A percentile compares a stretch with the other conserved stretches of the same genome.
Evolutionary conservation across 1,140 invertebrate genomes (phyloP).

Genomic region (Forficula auricularia): DNA sequence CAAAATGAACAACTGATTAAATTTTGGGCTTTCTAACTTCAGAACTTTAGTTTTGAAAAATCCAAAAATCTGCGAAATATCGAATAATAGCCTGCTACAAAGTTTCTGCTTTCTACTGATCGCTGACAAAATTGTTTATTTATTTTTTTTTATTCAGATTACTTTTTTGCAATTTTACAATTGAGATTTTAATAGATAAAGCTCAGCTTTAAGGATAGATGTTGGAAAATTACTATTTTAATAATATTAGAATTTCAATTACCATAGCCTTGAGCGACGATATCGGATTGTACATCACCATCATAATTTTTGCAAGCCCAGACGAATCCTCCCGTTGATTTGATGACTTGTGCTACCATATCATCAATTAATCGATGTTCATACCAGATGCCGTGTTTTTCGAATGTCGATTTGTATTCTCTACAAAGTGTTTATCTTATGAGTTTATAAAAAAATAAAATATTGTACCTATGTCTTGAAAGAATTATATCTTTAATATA

Average conservation of each 20-base stretch:
- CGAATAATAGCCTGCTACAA: too few relatives aligned
- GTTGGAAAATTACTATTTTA: too few relatives aligned
- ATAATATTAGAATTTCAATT: constrained; percentile 1
- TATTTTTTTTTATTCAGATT: too few relatives aligned
- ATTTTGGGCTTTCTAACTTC: too few relatives aligned
- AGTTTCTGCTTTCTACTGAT: too few relatives aligned
- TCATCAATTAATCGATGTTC: constrained; percentile 86
- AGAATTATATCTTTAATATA: not conserved
- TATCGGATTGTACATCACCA: constrained; percentile 78
- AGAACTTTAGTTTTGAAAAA: too few relatives aligned
- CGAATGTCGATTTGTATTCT: constrained; percentile 58
- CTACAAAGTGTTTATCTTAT: constrained; percentile 25
- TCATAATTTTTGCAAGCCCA: constrained; percentile 90
- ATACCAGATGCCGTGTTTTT: constrained; percentile 67
- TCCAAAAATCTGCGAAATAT: too few relatives aligned
- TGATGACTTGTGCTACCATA: constrained; percentile 78
- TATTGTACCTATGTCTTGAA: not conserved
- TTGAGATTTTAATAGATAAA: too few relatives aligned
- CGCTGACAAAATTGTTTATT: too few relatives aligned
- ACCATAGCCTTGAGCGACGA: constrained; percentile 68
- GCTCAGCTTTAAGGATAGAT: too few relatives aligned
- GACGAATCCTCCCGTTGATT: constrained; percentile 73
- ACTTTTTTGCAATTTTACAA: too few relatives aligned
- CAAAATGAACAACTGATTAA: too few relatives aligned
- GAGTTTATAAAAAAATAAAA: not conserved